A percentile compares a stretch with the other conserved stretches of the same genome.
Evolutionary conservation across 2,113 vertebrate genomes (phyloP).

Genomic region (Tinamus guttatus): DNA sequence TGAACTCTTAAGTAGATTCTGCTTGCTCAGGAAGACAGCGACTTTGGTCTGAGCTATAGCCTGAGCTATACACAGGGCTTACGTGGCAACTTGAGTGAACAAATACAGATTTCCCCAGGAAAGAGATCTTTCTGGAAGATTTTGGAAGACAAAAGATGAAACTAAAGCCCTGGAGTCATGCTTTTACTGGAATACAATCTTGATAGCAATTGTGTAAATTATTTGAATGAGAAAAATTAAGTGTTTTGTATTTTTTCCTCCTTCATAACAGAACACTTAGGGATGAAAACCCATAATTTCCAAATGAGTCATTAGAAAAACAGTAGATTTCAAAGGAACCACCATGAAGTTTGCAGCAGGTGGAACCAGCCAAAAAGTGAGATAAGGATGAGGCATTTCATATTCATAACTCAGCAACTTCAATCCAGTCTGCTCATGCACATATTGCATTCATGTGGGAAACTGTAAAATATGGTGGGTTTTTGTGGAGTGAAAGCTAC

Average conservation of each 20-base stretch:
- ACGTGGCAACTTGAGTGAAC: neutral
- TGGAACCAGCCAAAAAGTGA: constrained; percentile 25
- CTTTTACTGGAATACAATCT: neutral
- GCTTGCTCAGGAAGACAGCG: neutral
- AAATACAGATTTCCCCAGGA: neutral
- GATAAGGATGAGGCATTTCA: neutral
- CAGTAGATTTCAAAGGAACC: constrained; percentile 42
- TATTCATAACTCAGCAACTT: constrained; percentile 14
- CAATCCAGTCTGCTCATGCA: neutral
- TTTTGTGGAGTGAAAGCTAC: neutral
- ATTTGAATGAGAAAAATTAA: neutral
- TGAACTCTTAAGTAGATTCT: neutral
- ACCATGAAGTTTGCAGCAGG: constrained; percentile 7
- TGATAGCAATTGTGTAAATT: neutral
- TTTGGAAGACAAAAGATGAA: neutral
- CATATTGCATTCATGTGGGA: neutral
- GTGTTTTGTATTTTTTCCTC: neutral
- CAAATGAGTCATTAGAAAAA: constrained; percentile 36
- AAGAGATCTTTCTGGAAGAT: neutral
- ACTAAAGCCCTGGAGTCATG: neutral
- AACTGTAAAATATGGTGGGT: neutral
- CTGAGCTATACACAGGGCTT: neutral
- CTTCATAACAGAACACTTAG: constrained; percentile 5
- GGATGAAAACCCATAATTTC: neutral
- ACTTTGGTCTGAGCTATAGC: neutral